Evolutionary conservation across 2,888 invertebrate genomes (phyloP).

Genomic region (Trachelus iudaicus): DNA sequence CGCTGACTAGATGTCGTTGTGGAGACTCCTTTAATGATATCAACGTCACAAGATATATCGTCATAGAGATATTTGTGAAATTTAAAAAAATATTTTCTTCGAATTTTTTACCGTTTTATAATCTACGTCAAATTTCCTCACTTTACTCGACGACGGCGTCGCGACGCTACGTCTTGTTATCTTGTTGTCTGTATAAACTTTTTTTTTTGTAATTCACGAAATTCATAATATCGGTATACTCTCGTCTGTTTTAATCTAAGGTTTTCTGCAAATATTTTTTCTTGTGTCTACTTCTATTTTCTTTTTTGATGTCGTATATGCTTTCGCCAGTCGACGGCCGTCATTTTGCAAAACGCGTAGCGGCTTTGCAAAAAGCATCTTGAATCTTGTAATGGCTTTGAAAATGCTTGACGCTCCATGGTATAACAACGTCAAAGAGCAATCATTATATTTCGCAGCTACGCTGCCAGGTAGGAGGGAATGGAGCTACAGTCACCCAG

Average conservation of each 20-base stretch:
- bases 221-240: not conserved
- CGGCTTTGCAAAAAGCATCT: not conserved
- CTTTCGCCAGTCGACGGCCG: not conserved
- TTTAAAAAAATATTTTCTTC: not conserved
- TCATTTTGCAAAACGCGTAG: not conserved
- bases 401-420: conserved; percentile 34
- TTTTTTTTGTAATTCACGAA: not conserved
- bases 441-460: conserved; percentile 42
- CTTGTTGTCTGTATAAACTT: not conserved
- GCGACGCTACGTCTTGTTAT: not conserved
- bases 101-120: not conserved
- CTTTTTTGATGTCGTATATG: not conserved
- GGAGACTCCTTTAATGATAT: not conserved
- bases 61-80: not conserved
- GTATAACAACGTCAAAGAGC: conserved; percentile 47
- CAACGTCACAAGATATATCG: not conserved
- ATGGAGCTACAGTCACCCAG: not conserved
- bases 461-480: not conserved
- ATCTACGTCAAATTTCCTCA: not conserved
- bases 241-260: not conserved
- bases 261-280: not conserved
- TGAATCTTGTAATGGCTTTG: not conserved
- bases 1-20: not conserved
- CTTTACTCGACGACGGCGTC: not conserved
- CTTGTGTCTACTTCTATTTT: not conserved